These are phyloP conservation scores for Anthopleura xanthogrammica DNA, from an alignment of 92 coral and sea anemone species.

Conservation along the genomic window DNA sequence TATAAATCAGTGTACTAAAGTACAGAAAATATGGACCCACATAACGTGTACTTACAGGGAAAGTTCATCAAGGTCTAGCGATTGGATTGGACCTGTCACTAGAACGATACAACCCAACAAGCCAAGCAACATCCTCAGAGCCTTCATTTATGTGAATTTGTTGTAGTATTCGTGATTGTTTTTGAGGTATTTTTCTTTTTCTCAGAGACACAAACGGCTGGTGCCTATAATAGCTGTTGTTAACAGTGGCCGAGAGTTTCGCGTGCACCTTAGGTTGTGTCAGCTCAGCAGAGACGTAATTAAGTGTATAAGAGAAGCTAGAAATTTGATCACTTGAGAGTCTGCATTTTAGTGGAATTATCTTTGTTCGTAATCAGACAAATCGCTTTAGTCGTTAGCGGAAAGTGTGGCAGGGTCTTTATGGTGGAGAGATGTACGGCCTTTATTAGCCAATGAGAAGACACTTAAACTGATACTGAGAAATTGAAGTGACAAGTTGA, in stretches of 20 bases:
- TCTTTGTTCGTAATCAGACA: not conserved
- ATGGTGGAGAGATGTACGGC: not conserved
- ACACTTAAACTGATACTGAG: not conserved
- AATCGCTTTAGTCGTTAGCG: constrained; percentile 1
- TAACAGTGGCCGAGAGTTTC: not conserved
- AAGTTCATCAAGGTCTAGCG: not conserved
- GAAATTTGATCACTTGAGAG: not conserved
- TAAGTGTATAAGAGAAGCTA: not conserved
- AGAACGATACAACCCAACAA: not conserved
- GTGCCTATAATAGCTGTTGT: not conserved
- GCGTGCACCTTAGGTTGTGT: not conserved
- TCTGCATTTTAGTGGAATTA: not conserved
- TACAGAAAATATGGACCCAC: not conserved
- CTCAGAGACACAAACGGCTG: not conserved
- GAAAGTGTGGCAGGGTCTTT: not conserved
- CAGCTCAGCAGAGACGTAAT: not conserved
- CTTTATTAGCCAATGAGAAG: not conserved
- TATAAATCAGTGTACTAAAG: not conserved
- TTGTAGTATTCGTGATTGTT: not conserved
- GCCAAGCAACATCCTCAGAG: not conserved
- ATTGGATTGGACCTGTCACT: not conserved
- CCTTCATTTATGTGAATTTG: not conserved
- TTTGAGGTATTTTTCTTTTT: not conserved
- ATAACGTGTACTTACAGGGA: not conserved
- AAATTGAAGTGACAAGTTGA: not conserved